Conservation (phyloP, 2,888 invertebrate species). For the Zygogramma bicolorata region DNA sequence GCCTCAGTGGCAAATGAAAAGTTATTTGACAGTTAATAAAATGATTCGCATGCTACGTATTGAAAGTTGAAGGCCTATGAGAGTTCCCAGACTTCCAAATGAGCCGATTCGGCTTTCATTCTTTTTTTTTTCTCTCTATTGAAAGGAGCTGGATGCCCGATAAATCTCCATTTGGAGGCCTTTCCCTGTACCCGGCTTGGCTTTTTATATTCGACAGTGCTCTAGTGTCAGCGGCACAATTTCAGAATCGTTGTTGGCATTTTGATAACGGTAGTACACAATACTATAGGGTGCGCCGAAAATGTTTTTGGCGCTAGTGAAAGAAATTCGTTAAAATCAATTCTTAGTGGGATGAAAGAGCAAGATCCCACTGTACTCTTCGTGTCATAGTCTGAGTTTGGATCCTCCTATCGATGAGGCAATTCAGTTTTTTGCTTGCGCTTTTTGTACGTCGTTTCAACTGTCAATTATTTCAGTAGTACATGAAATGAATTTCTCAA, state of each 20-base stretch:
- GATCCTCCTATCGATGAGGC: too few relatives aligned
- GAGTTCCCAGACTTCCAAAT: conserved; percentile 8
- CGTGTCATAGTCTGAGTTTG: too few relatives aligned
- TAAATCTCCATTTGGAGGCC: conserved; percentile 5
- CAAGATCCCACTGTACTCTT: too few relatives aligned
- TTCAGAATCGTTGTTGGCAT: neutral
- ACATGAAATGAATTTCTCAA: too few relatives aligned
- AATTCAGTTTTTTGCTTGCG: too few relatives aligned
- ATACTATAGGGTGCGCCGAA: too few relatives aligned
- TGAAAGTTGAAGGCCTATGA: conserved; percentile 6
- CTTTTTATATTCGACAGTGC: neutral
- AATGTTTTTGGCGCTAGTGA: too few relatives aligned
- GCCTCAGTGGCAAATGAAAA: conserved; percentile 25
- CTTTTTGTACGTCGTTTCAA: too few relatives aligned
- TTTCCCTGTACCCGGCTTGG: neutral
- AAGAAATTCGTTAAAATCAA: too few relatives aligned
- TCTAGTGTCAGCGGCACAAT: neutral
- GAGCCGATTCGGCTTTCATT: conserved; percentile 2
- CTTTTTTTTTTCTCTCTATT: neutral
- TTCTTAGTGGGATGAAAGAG: too few relatives aligned
- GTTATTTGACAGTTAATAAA: conserved; percentile 30
- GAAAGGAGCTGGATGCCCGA: neutral
- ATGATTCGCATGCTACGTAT: conserved; percentile 13
- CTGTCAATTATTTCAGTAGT: too few relatives aligned
- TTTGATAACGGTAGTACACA: neutral